Evolutionary conservation across 2,888 invertebrate species (phyloP).

Genomic region (Cryptus armator): DNA sequence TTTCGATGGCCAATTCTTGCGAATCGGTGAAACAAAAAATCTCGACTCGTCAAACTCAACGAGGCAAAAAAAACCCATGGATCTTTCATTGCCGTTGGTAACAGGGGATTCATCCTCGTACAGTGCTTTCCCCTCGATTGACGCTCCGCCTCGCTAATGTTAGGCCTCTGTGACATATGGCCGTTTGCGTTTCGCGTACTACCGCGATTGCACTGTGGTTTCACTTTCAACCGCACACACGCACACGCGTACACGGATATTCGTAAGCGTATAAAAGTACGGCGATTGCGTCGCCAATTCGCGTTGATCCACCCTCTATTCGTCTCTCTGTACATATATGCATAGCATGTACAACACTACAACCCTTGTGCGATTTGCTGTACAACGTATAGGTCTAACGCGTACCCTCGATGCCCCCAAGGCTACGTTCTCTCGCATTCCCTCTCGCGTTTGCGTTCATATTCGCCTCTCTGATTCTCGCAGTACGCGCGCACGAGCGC

Average conservation of each 20-base stretch:
- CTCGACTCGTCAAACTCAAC: not conserved
- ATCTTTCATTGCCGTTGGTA: slow-evolving; percentile 1
- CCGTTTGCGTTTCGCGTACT: slow-evolving; percentile 67
- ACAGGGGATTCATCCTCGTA: slow-evolving; percentile 19
- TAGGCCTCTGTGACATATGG: slow-evolving; percentile 79
- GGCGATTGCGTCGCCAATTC: slow-evolving; percentile 23
- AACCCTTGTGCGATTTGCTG: slow-evolving; percentile 44
- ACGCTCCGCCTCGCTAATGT: slow-evolving; percentile 76
- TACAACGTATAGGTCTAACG: slow-evolving; percentile 37
- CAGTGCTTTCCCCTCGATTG: slow-evolving; percentile 77
- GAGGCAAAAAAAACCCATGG: not conserved
- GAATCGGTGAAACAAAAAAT: not conserved
- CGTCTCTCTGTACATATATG: not conserved
- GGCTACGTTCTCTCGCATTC: slow-evolving; percentile 47
- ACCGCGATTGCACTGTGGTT: slow-evolving; percentile 70
- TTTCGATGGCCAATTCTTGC: not conserved
- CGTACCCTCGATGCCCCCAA: slow-evolving; percentile 55
- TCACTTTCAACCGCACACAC: slow-evolving; percentile 75
- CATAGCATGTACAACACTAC: slow-evolving; percentile 27
- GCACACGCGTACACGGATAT: slow-evolving; percentile 25
- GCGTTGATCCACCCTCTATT: slow-evolving; percentile 21
- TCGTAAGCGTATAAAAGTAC: not conserved
- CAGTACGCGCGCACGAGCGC: slow-evolving; percentile 47
- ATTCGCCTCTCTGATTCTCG: slow-evolving; percentile 21
- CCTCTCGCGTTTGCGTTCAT: slow-evolving; percentile 24